Evolutionary conservation across 2,797 vertebrate genomes (phyloP).

Genomic region (Enteromius radiatus): DNA sequence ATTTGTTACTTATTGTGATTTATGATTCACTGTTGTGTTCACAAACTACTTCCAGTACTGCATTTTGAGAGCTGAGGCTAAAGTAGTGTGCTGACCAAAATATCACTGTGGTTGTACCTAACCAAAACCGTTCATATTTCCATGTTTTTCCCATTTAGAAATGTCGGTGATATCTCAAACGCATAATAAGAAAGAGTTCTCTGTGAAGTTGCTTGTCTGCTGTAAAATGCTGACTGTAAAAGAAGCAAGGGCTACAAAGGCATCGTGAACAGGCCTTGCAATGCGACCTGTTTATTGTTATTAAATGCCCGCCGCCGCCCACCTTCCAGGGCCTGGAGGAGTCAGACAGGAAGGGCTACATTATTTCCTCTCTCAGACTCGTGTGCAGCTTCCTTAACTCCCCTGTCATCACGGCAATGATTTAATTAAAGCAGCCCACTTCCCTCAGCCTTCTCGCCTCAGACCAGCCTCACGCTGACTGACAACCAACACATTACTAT

Average conservation of each 20-base stretch:
- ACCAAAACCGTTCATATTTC: background rate
- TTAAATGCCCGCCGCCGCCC: constrained; percentile 58
- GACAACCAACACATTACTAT: constrained; percentile 82
- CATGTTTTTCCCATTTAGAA: background rate
- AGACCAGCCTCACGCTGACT: constrained; percentile 74
- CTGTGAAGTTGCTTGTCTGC: background rate
- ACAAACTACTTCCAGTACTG: background rate
- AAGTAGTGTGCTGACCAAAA: background rate
- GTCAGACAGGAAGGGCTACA: constrained; percentile 64
- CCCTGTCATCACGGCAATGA: constrained; percentile 74
- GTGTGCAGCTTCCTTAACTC: constrained; percentile 69
- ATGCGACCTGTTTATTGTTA: constrained; percentile 60
- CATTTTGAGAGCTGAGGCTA: background rate
- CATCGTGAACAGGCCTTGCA: constrained; percentile 1
- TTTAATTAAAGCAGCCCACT: constrained; percentile 72
- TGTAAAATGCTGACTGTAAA: constrained; percentile 22
- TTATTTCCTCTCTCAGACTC: constrained; percentile 75
- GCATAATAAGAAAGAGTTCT: background rate
- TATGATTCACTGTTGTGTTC: background rate
- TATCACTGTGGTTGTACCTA: background rate
- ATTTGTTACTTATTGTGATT: background rate
- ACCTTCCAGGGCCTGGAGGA: constrained; percentile 62
- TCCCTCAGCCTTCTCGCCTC: constrained; percentile 75
- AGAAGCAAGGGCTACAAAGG: constrained; percentile 20
- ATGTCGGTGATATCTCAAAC: background rate